These are phyloP conservation scores for Pangasius krempfi DNA, from an alignment of 2,797 vertebrate species.

Conservation along the genomic window DNA sequence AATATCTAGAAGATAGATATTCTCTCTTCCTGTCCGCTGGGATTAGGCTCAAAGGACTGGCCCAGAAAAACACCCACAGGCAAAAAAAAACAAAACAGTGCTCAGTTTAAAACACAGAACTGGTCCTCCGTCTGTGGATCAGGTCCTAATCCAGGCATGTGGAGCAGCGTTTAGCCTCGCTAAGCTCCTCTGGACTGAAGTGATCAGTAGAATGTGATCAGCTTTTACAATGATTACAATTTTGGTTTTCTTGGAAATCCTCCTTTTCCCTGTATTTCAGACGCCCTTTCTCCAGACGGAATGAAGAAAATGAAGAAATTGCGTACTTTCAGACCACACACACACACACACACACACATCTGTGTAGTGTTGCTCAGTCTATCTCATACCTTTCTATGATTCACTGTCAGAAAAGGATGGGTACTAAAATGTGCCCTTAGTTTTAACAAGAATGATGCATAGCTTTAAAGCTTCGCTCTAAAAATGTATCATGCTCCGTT, in stretches of 20 bases:
- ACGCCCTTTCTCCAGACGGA: not conserved
- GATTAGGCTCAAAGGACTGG: slow-evolving; percentile 27
- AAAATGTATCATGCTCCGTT: not conserved
- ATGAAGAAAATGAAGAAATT: not conserved
- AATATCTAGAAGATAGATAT: not conserved
- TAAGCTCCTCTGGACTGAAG: slow-evolving; percentile 67
- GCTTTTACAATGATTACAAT: slow-evolving; percentile 71
- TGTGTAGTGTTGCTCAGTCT: not conserved
- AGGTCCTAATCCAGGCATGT: slow-evolving; percentile 40
- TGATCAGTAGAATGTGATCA: slow-evolving; percentile 69
- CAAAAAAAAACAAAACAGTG: slow-evolving; percentile 9
- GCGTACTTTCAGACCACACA: no score
- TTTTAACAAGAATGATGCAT: not conserved
- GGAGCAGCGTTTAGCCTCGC: slow-evolving; percentile 28
- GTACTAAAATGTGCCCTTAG: not conserved
- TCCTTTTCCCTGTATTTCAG: no score
- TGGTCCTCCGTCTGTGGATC: not conserved
- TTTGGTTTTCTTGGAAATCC: slow-evolving; percentile 61
- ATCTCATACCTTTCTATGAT: not conserved
- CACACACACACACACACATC: no score
- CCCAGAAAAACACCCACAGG: slow-evolving; percentile 23
- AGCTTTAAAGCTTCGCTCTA: not conserved
- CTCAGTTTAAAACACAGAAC: slow-evolving; percentile 22
- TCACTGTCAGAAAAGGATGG: not conserved
- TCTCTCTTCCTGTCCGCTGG: not conserved